Conservation (phyloP, 2,888 invertebrate species). For the Cerastoderma edule region DNA sequence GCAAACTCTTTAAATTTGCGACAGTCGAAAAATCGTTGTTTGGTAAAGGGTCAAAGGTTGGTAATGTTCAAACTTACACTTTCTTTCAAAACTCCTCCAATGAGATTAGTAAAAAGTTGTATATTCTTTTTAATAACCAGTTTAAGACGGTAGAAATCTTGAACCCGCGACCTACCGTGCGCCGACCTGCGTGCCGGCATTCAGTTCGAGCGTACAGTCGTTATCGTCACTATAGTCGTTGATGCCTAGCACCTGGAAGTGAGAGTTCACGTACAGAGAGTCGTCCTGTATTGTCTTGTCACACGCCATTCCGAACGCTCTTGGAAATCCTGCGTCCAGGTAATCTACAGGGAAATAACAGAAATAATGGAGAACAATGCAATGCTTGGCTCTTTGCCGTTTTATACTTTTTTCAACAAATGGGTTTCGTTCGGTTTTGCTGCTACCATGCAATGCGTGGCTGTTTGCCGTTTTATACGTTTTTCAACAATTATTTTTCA, state of each 20-base stretch:
- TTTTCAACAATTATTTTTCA: background rate
- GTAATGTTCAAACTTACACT: too few species aligned
- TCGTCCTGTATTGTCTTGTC: slow-evolving; percentile 59
- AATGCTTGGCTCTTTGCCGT: too few species aligned
- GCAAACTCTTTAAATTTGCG: too few species aligned
- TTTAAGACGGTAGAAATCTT: too few species aligned
- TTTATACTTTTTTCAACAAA: background rate
- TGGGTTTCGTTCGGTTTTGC: background rate
- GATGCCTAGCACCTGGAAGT: slow-evolving; percentile 53
- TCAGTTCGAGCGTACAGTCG: slow-evolving; percentile 53
- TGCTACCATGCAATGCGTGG: background rate
- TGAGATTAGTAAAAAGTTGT: too few species aligned
- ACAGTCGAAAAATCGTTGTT: too few species aligned
- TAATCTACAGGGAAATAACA: slow-evolving; percentile 47
- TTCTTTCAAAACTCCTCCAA: too few species aligned
- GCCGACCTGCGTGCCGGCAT: slow-evolving; percentile 54
- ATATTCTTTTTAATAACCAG: too few species aligned
- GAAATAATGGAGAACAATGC: too few species aligned
- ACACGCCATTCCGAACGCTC: slow-evolving; percentile 57
- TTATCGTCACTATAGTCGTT: slow-evolving; percentile 54
- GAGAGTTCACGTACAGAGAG: slow-evolving; percentile 61
- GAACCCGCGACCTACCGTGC: slow-evolving; percentile 44
- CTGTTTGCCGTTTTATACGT: background rate
- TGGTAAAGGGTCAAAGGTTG: too few species aligned
- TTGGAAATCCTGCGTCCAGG: slow-evolving; percentile 61